Conservation (phyloP, 2,113 vertebrate genomes). For the Odobenus rosmarus region DNA sequence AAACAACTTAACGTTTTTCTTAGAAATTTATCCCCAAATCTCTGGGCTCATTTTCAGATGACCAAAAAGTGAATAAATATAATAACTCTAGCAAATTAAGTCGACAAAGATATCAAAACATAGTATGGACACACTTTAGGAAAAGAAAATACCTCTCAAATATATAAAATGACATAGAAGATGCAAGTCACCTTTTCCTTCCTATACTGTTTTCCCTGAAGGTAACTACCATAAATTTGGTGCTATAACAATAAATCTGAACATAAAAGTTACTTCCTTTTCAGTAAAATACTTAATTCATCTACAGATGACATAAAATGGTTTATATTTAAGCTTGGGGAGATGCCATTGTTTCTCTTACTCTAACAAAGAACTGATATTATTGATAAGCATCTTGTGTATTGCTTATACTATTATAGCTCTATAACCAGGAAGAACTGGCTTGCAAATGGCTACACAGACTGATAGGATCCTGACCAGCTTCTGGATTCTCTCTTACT, state of each 20-base stretch:
- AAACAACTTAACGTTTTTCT: not conserved
- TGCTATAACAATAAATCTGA: not conserved
- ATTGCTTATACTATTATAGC: not conserved
- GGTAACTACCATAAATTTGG: not conserved
- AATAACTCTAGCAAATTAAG: conserved; percentile 18
- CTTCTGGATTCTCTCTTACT: not conserved
- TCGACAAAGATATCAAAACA: conserved; percentile 34
- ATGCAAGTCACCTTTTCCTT: not conserved
- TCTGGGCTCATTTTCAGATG: not conserved
- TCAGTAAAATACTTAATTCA: not conserved
- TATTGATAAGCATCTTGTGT: not conserved
- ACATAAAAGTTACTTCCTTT: conserved; percentile 14
- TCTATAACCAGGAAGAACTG: not conserved
- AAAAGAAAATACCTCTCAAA: not conserved
- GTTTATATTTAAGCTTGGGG: not conserved
- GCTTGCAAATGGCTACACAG: not conserved
- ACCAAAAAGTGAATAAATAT: not conserved
- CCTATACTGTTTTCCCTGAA: not conserved
- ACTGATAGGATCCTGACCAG: not conserved
- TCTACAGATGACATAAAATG: not conserved
- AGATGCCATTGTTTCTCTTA: not conserved
- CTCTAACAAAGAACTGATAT: not conserved
- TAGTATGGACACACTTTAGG: not conserved
- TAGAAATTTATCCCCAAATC: not conserved
- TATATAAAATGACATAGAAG: not conserved